Evolutionary conservation across 2,888 invertebrate species (phyloP).

Genomic region (Cerastis rubricosa): DNA sequence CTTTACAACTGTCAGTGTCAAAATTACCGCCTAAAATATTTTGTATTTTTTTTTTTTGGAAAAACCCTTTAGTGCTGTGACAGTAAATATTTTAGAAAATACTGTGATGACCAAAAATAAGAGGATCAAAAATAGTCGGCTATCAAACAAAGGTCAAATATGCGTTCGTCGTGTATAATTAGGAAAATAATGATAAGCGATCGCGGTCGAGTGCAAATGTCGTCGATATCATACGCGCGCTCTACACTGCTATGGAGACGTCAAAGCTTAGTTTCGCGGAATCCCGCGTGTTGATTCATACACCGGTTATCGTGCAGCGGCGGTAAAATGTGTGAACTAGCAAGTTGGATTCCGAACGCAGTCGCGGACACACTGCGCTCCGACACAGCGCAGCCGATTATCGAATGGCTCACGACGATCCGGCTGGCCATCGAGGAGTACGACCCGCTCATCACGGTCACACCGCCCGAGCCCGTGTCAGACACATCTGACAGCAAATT

Average conservation of each 20-base stretch:
- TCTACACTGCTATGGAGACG: conserved; percentile 71
- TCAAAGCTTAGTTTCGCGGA: conserved; percentile 85
- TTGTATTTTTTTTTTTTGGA: conserved; percentile 19
- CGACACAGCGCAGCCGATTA: conserved; percentile 81
- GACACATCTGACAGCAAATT: conserved; percentile 80
- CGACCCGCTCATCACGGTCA: conserved; percentile 82
- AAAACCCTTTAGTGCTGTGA: conserved; percentile 8
- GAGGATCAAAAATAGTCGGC: conserved; percentile 49
- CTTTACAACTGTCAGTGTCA: conserved; percentile 63
- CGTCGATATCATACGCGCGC: conserved; percentile 75
- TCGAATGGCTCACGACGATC: conserved; percentile 86
- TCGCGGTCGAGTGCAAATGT: conserved; percentile 88
- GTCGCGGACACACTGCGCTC: conserved; percentile 86
- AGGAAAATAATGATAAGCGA: conserved; percentile 86
- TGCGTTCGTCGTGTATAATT: conserved; percentile 78
- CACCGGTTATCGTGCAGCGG: conserved; percentile 87
- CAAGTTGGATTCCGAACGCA: conserved; percentile 89
- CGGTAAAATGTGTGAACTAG: conserved; percentile 84
- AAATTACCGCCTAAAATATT: conserved; percentile 31
- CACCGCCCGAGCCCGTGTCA: conserved; percentile 73
- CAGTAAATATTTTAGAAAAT: conserved; percentile 17
- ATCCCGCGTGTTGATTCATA: conserved; percentile 87
- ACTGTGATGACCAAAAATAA: conserved; percentile 46
- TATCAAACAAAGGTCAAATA: conserved; percentile 80
- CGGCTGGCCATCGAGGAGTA: conserved; percentile 86